Evolutionary conservation across 2,888 invertebrate species (phyloP).

Genomic region (Nephrotoma flavescens): DNA sequence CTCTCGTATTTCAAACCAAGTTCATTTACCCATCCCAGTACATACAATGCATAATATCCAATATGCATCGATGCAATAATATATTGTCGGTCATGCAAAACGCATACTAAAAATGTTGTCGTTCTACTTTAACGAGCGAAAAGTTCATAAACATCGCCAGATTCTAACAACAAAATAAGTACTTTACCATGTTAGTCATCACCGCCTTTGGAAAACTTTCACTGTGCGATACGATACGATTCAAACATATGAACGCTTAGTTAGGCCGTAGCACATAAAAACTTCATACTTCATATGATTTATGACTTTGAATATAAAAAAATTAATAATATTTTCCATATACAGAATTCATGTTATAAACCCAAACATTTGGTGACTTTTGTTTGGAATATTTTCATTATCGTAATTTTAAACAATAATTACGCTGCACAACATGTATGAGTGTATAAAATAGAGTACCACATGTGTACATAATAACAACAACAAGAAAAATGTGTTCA

Average conservation of each 20-base stretch:
- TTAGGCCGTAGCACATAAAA: not conserved
- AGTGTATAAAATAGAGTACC: not conserved
- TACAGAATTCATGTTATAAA: not conserved
- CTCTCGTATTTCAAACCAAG: not conserved
- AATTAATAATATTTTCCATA: not conserved
- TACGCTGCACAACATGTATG: not conserved
- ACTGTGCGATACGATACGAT: not conserved
- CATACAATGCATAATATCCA: not conserved
- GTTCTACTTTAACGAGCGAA: not conserved
- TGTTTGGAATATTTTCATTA: not conserved
- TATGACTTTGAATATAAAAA: not conserved
- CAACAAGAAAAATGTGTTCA: not conserved
- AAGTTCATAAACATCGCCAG: not conserved
- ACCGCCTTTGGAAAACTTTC: not conserved
- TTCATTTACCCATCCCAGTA: not conserved
- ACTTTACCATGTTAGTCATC: not conserved
- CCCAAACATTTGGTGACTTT: not conserved
- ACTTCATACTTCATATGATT: not conserved
- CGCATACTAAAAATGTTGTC: not conserved
- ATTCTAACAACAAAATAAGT: not conserved
- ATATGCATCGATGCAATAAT: not conserved
- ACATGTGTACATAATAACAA: not conserved
- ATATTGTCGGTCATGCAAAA: not conserved
- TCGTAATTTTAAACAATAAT: not conserved
- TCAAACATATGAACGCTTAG: not conserved